phyloP scores from a whole-genome alignment of 1,140 invertebrate species.

The Ladona fulva region DNA sequence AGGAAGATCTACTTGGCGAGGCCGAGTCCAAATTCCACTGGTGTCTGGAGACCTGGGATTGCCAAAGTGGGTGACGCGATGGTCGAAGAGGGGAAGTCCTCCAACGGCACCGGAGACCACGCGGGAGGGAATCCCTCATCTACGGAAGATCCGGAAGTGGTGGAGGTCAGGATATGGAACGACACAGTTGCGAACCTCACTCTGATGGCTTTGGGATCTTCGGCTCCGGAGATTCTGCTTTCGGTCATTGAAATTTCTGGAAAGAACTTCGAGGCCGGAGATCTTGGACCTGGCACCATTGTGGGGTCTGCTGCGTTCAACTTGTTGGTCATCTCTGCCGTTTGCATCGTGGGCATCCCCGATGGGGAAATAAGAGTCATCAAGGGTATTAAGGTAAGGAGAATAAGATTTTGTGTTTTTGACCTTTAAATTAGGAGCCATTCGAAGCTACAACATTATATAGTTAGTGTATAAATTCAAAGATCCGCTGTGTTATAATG shows the following conservation, averaged over 20 bases:
- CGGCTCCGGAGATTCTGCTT: constrained; percentile 55
- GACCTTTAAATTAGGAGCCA: not conserved
- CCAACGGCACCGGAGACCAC: not conserved
- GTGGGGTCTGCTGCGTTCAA: constrained; percentile 61
- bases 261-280: constrained; percentile 44
- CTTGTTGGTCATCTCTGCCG: constrained; percentile 46
- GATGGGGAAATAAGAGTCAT: constrained; percentile 41
- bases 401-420: not conserved
- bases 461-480: too few relatives aligned
- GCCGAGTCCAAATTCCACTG: not conserved
- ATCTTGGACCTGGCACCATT: constrained; percentile 53
- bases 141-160: constrained; percentile 20
- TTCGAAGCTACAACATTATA: too few relatives aligned
- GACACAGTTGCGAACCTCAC: constrained; percentile 60
- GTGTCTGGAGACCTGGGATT: not conserved
- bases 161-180: constrained; percentile 44
- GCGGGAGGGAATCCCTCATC: not conserved
- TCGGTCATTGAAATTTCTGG: constrained; percentile 52
- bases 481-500: too few relatives aligned
- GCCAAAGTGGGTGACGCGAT: not conserved
- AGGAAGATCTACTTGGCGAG: constrained; percentile 37
- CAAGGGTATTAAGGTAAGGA: constrained; percentile 42
- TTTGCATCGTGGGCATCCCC: constrained; percentile 48
- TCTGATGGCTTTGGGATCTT: constrained; percentile 56
- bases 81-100: not conserved